Base-by-base conservation (phyloP, 2,113 vertebrate species). In the Odontophorus gujanensis region DNA sequence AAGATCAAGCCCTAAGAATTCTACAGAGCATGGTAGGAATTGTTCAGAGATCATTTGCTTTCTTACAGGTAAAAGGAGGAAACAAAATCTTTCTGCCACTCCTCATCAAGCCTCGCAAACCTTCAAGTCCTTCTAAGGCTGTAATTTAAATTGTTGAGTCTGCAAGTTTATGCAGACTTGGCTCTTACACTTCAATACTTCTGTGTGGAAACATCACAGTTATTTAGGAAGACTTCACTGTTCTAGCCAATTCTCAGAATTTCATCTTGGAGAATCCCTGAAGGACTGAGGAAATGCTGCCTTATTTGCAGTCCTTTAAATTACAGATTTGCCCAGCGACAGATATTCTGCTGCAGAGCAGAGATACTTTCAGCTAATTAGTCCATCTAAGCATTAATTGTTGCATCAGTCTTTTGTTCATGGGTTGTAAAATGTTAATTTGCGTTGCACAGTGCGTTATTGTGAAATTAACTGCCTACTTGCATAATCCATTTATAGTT, bases 1-100 rank as follows among this genome's bases (percentile, higher is more conserved):
- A 99, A 97, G 98, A 98, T n/a, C 98, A 99, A 98, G 99, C 99
- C 83, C 76, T 99, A 76, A 99, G 98, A 98, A 98, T 99, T 94
- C 93, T 99, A 63, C 99, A 99, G 89, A 98, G 98, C 93, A 98
- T 98, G 98, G 99, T 99, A 97, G 90, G 96, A 89, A 58, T 74
- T 80, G 3, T 38, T 84, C 38, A 74, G 25, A 85, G 91, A 85
- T 71, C 42, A 13, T 62, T 78, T 47, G 55, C 21, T 61, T 77
- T 19, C 43, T 47, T 58, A 22, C 13, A 25, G 24, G 11, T 45
- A 61, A 28, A n/a, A 11, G 10, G 42, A 69, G 24, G 30, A 47
- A 53, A 58, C 43, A 28, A 47, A 62, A 42, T 65, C 13, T 65
- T 51, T 21, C 40, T 91, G 48, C 48, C 5, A 0, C 1, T 91